Conservation (phyloP, 2,797 vertebrate genomes). For the Enteromius argenteus region DNA sequence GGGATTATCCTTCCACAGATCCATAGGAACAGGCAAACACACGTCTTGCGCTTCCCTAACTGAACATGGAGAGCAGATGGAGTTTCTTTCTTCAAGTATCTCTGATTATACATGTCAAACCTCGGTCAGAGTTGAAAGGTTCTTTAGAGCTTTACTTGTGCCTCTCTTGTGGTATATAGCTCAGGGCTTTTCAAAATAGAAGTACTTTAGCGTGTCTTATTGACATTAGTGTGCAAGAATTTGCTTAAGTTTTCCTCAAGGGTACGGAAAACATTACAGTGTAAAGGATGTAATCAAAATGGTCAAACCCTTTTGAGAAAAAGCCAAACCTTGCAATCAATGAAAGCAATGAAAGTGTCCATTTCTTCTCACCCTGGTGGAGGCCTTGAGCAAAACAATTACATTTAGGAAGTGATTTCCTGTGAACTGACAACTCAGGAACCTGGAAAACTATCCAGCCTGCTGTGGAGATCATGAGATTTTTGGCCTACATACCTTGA, state of each 20-base stretch:
- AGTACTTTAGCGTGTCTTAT: conserved; percentile 46
- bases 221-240: conserved; percentile 73
- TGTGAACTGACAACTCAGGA: conserved; percentile 23
- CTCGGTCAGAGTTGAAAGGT: conserved; percentile 6
- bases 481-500: conserved; percentile 13
- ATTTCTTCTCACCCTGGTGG: conserved; percentile 39
- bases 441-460: background rate
- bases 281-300: conserved; percentile 72
- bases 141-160: conserved; percentile 26
- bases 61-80: conserved; percentile 19
- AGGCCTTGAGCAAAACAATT: conserved; percentile 56
- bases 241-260: conserved; percentile 78
- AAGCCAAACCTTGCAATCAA: conserved; percentile 78
- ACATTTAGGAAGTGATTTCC: conserved; percentile 24
- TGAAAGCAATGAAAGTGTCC: conserved; percentile 64
- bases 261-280: conserved; percentile 71
- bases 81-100: conserved; percentile 6
- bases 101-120: conserved; percentile 3
- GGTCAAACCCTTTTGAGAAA: conserved; percentile 67
- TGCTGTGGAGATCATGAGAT: background rate
- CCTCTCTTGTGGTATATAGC: conserved; percentile 43
- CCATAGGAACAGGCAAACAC: conserved; percentile 61
- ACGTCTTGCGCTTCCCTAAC: conserved; percentile 47
- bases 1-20: conserved; percentile 70
- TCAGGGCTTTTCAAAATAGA: conserved; percentile 48